Evolutionary conservation across 2,113 vertebrate genomes (phyloP).

Genomic region (Falcunculus frontatus): DNA sequence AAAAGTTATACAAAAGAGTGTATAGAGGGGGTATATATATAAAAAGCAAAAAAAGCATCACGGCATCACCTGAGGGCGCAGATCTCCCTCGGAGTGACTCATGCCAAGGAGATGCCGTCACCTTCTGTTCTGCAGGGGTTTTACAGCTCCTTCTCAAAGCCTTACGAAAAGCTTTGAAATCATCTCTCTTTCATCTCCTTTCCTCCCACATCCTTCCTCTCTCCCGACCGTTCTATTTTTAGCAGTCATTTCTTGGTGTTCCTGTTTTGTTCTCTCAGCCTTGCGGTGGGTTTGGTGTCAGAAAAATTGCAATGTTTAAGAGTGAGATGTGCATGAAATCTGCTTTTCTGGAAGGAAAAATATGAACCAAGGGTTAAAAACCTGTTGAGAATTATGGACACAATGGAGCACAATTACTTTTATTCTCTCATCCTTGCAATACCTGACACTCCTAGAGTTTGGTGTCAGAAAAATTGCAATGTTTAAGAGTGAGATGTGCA

Average conservation of each 20-base stretch:
- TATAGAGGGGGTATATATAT: too few species aligned
- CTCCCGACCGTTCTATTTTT: background rate
- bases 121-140: background rate
- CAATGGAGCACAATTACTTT: too few species aligned
- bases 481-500: background rate
- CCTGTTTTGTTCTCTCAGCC: background rate
- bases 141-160: background rate
- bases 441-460: background rate
- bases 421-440: background rate
- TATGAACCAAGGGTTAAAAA: too few species aligned
- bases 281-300: too few species aligned
- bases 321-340: background rate
- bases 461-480: rapidly evolving
- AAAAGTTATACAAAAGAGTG: too few species aligned
- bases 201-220: constrained; percentile 6
- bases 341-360: too few species aligned
- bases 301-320: background rate
- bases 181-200: background rate
- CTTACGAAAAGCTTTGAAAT: background rate
- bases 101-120: background rate
- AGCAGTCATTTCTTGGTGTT: background rate
- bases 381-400: too few species aligned
- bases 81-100: background rate
- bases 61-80: background rate
- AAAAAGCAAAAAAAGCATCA: too few species aligned